A percentile compares a stretch with the other conserved stretches of the same genome.
These are phyloP conservation scores for Etia nguti DNA, from an alignment of 2,113 vertebrate species.

Conservation along the genomic window DNA sequence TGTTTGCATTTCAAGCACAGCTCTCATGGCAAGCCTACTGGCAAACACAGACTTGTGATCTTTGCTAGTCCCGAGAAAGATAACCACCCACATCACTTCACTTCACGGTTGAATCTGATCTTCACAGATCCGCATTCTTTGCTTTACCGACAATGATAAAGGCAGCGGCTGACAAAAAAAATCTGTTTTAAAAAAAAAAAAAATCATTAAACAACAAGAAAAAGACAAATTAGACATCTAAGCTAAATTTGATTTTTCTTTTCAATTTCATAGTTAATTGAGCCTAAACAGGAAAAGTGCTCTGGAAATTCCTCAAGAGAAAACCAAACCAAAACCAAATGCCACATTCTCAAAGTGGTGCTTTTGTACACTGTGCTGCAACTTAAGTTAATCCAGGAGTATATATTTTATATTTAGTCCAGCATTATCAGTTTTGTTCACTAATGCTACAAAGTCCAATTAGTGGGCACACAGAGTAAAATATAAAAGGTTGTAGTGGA, in stretches of 20 bases:
- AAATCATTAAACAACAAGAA: neutral
- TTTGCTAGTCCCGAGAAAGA: neutral
- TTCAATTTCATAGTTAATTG: neutral
- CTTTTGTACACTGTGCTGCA: neutral
- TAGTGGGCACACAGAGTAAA: neutral
- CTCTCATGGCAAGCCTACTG: neutral
- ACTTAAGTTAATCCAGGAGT: neutral
- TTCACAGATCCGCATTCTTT: neutral
- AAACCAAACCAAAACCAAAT: neutral
- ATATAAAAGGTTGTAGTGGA: neutral
- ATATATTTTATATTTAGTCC: neutral
- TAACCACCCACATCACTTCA: neutral
- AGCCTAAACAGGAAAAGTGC: neutral
- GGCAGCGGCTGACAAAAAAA: neutral
- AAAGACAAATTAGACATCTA: neutral
- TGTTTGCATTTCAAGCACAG: conserved; percentile 49
- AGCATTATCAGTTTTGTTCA: neutral
- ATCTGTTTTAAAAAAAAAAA: neutral
- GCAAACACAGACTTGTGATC: neutral
- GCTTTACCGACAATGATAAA: neutral
- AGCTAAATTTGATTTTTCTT: neutral
- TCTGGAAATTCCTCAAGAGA: neutral
- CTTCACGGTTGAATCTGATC: neutral
- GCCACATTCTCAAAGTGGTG: neutral
- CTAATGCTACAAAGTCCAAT: neutral